Conservation (phyloP, 2,888 invertebrate genomes). For the Onthophagus sagittarius region DNA sequence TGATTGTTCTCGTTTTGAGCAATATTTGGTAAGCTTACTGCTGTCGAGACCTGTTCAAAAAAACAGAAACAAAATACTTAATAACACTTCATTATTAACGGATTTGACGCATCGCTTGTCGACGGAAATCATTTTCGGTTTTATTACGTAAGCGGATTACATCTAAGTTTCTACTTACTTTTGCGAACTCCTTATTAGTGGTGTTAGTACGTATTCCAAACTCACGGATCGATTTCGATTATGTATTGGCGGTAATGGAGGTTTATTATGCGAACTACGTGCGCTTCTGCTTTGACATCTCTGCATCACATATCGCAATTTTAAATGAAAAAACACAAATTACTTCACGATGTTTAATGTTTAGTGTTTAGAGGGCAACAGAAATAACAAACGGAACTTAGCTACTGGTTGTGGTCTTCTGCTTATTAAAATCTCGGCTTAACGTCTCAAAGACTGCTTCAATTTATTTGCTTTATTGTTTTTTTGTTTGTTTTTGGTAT, state of each 20-base stretch:
- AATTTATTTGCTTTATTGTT: slow-evolving; percentile 26
- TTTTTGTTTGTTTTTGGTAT: slow-evolving; percentile 23
- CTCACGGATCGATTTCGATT: slow-evolving; percentile 39
- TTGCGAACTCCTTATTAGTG: slow-evolving; percentile 38
- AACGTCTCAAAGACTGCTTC: slow-evolving; percentile 32
- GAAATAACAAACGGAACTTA: not conserved
- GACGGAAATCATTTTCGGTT: not conserved
- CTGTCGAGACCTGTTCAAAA: slow-evolving; percentile 29
- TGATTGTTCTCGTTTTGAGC: slow-evolving; percentile 29
- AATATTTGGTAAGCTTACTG: slow-evolving; percentile 28
- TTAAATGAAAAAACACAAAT: not conserved
- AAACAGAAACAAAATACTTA: slow-evolving; percentile 2
- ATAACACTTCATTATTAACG: not conserved
- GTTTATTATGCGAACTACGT: slow-evolving; percentile 36
- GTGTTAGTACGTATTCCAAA: slow-evolving; percentile 41
- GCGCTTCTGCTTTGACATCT: slow-evolving; percentile 38
- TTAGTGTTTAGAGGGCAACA: not conserved
- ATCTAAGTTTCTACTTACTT: slow-evolving; percentile 32
- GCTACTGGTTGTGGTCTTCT: slow-evolving; percentile 21
- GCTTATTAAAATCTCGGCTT: slow-evolving; percentile 16
- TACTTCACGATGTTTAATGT: not conserved
- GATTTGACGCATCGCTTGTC: too few species aligned
- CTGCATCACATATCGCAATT: slow-evolving; percentile 35
- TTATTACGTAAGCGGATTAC: not conserved
- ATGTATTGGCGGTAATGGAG: slow-evolving; percentile 37